Evolutionary conservation across 1,140 invertebrate genomes (phyloP).

Genomic region (Apis mellifera): Amel_HAv3.1 CM009938.2:8914501-8915000

Average conservation of each 20-base stretch:
- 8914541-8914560: conserved; percentile 68
- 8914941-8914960: conserved; percentile 67
- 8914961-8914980: conserved; percentile 67
- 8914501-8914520: conserved; percentile 20
- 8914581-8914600: conserved; percentile 46
- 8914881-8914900: conserved; percentile 55
- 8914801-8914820: conserved; percentile 78
- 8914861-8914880: conserved; percentile 72
- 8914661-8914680: conserved; percentile 54
- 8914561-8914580: conserved; percentile 51
- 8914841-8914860: conserved; percentile 78
- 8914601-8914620: conserved; percentile 55
- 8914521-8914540: conserved; percentile 67
- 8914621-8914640: conserved; percentile 65
- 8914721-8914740: conserved; percentile 76
- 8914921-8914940: too few relatives aligned
- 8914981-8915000: conserved; percentile 76
- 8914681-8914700: conserved; percentile 77
- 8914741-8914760: conserved; percentile 74
- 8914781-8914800: conserved; percentile 49
- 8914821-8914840: conserved; percentile 79
- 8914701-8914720: conserved; percentile 80
- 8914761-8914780: conserved; percentile 64
- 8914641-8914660: conserved; percentile 20
- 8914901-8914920: conserved; percentile 54